Percentiles rank a stretch among this genome's conserved stretches.
Conservation (phyloP, 2,888 invertebrate genomes). For the Stictocephala bisonia region DNA sequence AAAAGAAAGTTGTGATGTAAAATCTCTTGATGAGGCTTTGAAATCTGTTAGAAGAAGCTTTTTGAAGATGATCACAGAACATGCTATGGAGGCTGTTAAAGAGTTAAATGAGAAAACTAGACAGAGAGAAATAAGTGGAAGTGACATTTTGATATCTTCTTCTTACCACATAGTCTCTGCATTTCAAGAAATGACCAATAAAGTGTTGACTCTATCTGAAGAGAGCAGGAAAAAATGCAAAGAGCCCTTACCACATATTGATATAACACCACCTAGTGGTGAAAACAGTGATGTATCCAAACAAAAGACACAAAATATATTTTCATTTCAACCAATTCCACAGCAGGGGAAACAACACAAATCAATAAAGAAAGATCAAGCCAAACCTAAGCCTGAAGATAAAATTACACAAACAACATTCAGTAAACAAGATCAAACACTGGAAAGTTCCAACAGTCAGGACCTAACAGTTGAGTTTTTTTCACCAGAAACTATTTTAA, state of each 20-base stretch:
- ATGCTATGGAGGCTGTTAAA: neutral
- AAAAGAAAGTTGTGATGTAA: neutral
- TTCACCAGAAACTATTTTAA: slow-evolving; percentile 12
- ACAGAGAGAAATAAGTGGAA: slow-evolving; percentile 3
- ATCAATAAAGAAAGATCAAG: slow-evolving; percentile 27
- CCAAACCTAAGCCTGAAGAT: neutral
- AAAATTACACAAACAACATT: neutral
- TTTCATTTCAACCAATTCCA: neutral
- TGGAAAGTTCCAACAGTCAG: neutral
- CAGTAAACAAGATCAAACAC: neutral
- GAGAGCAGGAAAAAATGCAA: slow-evolving; percentile 1
- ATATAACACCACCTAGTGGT: neutral
- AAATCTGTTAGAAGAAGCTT: neutral
- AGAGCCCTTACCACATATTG: no score
- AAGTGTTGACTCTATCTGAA: neutral
- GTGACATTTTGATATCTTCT: slow-evolving; percentile 19
- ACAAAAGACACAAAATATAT: neutral
- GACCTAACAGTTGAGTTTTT: slow-evolving; percentile 31
- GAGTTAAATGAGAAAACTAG: slow-evolving; percentile 13
- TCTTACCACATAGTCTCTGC: slow-evolving; percentile 31
- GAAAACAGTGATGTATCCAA: neutral
- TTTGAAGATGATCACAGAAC: neutral
- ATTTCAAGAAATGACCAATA: slow-evolving; percentile 38
- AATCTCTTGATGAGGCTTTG: neutral
- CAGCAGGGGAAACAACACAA: neutral